Evolutionary conservation across 1,140 invertebrate genomes (phyloP).

Genomic region (Mylabris phalerata): DNA sequence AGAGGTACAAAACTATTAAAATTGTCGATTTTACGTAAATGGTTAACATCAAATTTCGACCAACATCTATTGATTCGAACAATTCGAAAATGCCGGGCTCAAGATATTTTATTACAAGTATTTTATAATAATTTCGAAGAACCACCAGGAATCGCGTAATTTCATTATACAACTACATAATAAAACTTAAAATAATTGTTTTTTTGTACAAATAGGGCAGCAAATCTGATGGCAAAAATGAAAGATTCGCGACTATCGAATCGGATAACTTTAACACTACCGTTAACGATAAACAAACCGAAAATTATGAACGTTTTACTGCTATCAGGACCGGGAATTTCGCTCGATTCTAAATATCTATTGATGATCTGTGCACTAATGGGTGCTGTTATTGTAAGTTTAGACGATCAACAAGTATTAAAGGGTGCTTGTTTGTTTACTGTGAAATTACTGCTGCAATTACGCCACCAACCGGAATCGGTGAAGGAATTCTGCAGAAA

Average conservation of each 20-base stretch:
- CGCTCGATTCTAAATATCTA: not conserved
- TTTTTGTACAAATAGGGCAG: not conserved
- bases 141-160: not conserved
- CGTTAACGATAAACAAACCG: conserved; percentile 2
- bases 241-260: not conserved
- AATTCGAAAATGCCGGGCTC: not conserved
- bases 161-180: not conserved
- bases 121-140: not conserved
- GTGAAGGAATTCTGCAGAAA: conserved; percentile 2
- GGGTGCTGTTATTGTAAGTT: conserved; percentile 2
- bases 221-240: not conserved
- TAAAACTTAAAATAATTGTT: not conserved
- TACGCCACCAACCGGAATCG: not conserved
- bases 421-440: conserved; percentile 4
- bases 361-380: conserved; percentile 2
- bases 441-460: not conserved
- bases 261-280: not conserved
- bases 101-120: not conserved
- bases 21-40: not conserved
- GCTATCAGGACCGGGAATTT: not conserved
- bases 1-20: not conserved
- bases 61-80: not conserved
- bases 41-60: not conserved
- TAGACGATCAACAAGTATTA: not conserved
- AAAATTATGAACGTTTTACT: conserved; percentile 1